Percentiles rank a stretch among this genome's conserved stretches.
These are phyloP conservation scores for Thera britannica DNA, from an alignment of 2,888 invertebrate species.

Conservation along the genomic window DNA sequence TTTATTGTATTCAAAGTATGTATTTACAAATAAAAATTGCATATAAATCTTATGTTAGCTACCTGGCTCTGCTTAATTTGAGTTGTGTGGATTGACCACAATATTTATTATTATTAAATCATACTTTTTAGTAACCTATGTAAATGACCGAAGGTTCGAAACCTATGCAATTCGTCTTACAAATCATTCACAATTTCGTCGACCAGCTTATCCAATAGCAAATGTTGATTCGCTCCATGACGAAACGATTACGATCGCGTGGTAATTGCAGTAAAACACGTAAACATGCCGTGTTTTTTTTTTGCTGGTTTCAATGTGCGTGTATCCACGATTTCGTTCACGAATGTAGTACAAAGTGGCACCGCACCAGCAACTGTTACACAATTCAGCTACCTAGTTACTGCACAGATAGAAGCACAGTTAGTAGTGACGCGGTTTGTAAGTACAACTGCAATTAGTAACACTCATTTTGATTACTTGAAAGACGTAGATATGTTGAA, in stretches of 20 bases:
- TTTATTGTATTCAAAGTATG: too few relatives aligned
- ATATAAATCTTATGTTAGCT: too few relatives aligned
- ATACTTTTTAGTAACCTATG: not conserved
- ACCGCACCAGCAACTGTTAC: constrained; percentile 55
- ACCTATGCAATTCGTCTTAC: constrained; percentile 20
- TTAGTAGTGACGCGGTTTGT: constrained; percentile 10
- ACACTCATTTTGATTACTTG: constrained; percentile 19
- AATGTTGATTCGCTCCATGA: constrained; percentile 69
- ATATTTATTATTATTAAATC: not conserved
- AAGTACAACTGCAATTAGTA: constrained; percentile 24
- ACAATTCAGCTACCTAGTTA: constrained; percentile 53
- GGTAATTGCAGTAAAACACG: constrained; percentile 65
- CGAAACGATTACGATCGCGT: constrained; percentile 68
- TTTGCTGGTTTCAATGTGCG: constrained; percentile 44
- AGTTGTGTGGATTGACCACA: too few relatives aligned
- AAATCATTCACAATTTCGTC: constrained; percentile 26
- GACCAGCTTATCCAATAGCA: constrained; percentile 41
- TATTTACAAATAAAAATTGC: too few relatives aligned
- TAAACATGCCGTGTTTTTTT: constrained; percentile 47
- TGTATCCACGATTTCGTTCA: constrained; percentile 58
- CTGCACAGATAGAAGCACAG: constrained; percentile 34
- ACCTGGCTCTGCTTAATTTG: too few relatives aligned
- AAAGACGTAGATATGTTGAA: constrained; percentile 1
- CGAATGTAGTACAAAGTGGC: constrained; percentile 54
- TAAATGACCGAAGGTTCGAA: not conserved